Percentiles rank a stretch among this genome's conserved stretches.
Evolutionary conservation across 2,888 invertebrate species (phyloP).

Genomic region (Alcis repandata): DNA sequence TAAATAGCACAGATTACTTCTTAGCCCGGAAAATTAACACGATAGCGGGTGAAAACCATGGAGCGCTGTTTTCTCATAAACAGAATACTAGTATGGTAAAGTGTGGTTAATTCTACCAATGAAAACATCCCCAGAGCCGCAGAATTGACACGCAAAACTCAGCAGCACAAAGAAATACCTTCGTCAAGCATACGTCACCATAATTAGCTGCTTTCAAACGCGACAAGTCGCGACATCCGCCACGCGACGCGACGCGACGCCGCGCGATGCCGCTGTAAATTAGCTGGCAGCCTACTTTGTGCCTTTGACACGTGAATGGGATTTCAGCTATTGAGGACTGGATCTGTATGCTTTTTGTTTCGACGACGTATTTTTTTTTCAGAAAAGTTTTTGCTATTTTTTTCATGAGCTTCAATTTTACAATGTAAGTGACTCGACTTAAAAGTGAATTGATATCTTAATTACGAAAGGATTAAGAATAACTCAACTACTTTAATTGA

Average conservation of each 20-base stretch:
- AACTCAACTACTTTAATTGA: no score
- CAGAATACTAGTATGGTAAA: no score
- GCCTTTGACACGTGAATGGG: slow-evolving; percentile 31
- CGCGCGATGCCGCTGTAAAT: slow-evolving; percentile 23
- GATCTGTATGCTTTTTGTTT: slow-evolving; percentile 9
- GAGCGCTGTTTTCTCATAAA: neutral
- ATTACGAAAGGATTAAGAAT: no score
- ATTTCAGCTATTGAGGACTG: slow-evolving; percentile 31
- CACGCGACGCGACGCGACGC: slow-evolving; percentile 6
- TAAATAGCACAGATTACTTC: neutral
- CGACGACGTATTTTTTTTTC: slow-evolving; percentile 2
- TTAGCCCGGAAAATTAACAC: no score
- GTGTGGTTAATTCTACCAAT: neutral
- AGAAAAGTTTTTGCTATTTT: neutral
- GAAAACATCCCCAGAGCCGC: neutral
- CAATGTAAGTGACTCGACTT: neutral
- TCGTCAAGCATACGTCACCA: slow-evolving; percentile 19
- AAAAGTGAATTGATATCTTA: no score
- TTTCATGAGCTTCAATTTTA: neutral
- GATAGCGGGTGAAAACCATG: no score
- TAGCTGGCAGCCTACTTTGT: slow-evolving; percentile 32
- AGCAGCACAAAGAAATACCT: slow-evolving; percentile 21
- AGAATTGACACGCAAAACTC: slow-evolving; percentile 10
- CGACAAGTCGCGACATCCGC: slow-evolving; percentile 19
- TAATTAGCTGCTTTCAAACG: slow-evolving; percentile 30